phyloP scores from a whole-genome alignment of 2,113 vertebrate species.

The Argyrosomus japonicus region DNA sequence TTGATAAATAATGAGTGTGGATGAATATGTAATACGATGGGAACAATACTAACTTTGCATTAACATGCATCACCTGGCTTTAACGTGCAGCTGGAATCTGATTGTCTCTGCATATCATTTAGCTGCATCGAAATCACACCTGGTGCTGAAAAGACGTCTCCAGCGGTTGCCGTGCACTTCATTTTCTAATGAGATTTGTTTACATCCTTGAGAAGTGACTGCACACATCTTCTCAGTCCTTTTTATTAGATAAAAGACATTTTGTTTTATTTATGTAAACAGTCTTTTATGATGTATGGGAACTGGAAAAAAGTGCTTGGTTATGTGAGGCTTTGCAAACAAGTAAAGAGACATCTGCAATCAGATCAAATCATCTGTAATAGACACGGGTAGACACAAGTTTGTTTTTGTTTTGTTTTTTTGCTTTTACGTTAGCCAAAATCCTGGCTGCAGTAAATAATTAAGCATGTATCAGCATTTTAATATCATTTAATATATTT shows the following conservation, averaged over 20 bases:
- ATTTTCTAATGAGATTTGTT: slow-evolving; percentile 25
- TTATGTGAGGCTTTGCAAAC: neutral
- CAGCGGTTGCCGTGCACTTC: neutral
- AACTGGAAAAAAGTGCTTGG: neutral
- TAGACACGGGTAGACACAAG: no score
- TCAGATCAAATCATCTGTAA: neutral
- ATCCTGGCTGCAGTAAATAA: neutral
- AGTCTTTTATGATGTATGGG: neutral
- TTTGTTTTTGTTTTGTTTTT: neutral
- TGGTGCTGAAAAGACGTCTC: slow-evolving; percentile 14
- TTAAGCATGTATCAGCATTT: no score
- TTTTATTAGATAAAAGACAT: neutral
- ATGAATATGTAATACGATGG: slow-evolving; percentile 50
- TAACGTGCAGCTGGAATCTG: slow-evolving; percentile 37
- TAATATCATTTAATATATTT: no score
- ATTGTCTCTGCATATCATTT: slow-evolving; percentile 46
- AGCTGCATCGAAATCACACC: slow-evolving; percentile 41
- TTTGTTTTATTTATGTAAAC: neutral
- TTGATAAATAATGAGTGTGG: slow-evolving; percentile 58
- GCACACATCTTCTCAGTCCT: neutral
- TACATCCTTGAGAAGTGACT: neutral
- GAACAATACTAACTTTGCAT: slow-evolving; percentile 59
- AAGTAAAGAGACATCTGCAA: neutral
- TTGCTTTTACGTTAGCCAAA: neutral
- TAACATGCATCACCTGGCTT: slow-evolving; percentile 53